A percentile compares a stretch with the other conserved stretches of the same genome.
These are phyloP conservation scores for Clanis bilineata DNA, from an alignment of 2,888 invertebrate species.

Conservation along the genomic window DNA sequence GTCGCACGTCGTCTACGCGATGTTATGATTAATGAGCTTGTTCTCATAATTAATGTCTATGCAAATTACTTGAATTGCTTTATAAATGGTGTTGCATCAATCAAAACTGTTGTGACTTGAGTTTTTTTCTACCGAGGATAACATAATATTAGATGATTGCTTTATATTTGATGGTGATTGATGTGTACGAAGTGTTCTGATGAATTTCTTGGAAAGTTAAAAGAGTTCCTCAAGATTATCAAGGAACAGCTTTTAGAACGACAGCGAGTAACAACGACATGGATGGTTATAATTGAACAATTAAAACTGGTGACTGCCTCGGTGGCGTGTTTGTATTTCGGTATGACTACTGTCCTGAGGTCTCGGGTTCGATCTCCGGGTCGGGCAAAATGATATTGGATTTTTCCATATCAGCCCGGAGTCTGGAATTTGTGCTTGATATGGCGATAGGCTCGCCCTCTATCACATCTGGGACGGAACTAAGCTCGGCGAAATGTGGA, in stretches of 20 bases:
- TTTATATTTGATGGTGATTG: background rate
- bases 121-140: background rate
- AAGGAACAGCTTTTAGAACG: background rate
- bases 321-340: no score
- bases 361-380: no score
- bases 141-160: background rate
- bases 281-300: no score
- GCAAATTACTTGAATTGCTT: background rate
- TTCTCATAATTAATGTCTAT: conserved; percentile 8
- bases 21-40: conserved; percentile 9
- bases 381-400: no score
- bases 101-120: background rate
- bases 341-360: no score
- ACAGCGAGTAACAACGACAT: no score
- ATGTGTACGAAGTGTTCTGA: background rate
- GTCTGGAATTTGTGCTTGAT: no score
- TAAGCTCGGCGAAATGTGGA: no score
- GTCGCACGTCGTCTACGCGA: background rate
- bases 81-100: conserved; percentile 12
- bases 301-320: no score
- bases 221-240: background rate
- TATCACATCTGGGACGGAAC: no score
- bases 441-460: no score
- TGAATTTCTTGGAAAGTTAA: background rate
- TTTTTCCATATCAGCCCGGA: no score